Evolutionary conservation across 30 jellyfish, hydroid and myxozoan species (phyloP).

Genomic region (Aurelia coerulea): DNA sequence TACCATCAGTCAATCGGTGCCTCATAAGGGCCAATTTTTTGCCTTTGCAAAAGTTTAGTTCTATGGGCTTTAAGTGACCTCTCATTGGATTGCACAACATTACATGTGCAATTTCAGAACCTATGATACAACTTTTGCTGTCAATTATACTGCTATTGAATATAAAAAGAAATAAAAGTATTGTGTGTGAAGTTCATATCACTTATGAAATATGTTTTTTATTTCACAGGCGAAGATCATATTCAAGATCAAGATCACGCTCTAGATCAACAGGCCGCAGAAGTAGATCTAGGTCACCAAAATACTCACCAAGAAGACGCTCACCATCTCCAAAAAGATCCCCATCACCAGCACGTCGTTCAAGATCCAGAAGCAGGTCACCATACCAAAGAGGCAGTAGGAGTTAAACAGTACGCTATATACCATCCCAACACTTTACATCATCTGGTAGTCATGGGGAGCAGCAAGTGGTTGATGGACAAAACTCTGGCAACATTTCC

Average conservation of each 20-base stretch:
- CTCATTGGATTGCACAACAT: too few relatives aligned
- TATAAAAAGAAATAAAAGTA: too few relatives aligned
- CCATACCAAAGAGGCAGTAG: constrained; percentile 64
- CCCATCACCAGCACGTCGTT: constrained; percentile 52
- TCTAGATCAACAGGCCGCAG: constrained; percentile 77
- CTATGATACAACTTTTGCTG: too few relatives aligned
- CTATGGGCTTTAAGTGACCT: too few relatives aligned
- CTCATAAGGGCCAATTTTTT: too few relatives aligned
- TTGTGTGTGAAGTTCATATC: too few relatives aligned
- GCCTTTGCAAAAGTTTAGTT: too few relatives aligned
- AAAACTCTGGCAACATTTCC: not conserved
- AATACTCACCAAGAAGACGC: constrained; percentile 73
- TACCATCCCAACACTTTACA: too few relatives aligned
- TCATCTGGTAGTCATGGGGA: not conserved
- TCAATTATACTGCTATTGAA: too few relatives aligned
- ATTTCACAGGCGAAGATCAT: constrained; percentile 53
- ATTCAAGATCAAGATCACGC: constrained; percentile 83
- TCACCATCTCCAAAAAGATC: constrained; percentile 58
- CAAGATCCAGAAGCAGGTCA: constrained; percentile 71
- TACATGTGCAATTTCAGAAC: too few relatives aligned
- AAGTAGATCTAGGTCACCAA: constrained; percentile 85
- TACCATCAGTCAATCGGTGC: not conserved
- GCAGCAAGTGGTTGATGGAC: not conserved
- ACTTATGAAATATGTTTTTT: not conserved
- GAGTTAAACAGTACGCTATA: constrained; percentile 10